phyloP scores from a whole-genome alignment of 1,140 invertebrate species.

The Carposina sasakii region DNA sequence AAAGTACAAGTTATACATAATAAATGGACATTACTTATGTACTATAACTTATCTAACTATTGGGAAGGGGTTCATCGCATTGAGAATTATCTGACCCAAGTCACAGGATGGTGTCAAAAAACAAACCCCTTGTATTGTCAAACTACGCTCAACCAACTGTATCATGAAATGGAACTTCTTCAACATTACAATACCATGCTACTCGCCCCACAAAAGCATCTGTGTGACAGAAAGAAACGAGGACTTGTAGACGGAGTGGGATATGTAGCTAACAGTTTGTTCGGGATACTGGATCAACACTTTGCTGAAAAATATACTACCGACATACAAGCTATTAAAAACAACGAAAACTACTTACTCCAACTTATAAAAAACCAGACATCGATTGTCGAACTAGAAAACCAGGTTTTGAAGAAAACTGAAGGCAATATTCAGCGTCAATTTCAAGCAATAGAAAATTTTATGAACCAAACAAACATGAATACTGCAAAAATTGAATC shows the following conservation, averaged over 20 bases:
- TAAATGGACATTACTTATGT: not conserved
- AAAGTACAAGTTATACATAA: not conserved
- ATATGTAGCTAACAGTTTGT: slow-evolving; percentile 2
- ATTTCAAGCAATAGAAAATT: not conserved
- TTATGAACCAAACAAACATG: not conserved
- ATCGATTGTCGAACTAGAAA: not conserved
- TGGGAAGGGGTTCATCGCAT: not conserved
- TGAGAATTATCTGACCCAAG: too few relatives aligned
- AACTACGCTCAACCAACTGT: too few relatives aligned
- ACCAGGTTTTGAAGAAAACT: not conserved
- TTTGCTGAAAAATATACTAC: not conserved
- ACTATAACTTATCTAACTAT: not conserved
- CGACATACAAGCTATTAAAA: not conserved
- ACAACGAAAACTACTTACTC: not conserved
- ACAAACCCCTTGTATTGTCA: too few relatives aligned
- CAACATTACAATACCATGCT: too few relatives aligned
- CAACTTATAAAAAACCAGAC: not conserved
- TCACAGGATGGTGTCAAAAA: too few relatives aligned
- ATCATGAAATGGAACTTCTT: too few relatives aligned
- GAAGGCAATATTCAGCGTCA: not conserved
- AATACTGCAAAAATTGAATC: not conserved
- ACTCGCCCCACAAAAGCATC: too few relatives aligned
- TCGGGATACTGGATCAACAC: not conserved
- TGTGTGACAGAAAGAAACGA: slow-evolving; percentile 13
- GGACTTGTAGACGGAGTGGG: slow-evolving; percentile 20